These are phyloP conservation scores for Oryzias woworae DNA, from an alignment of 2,113 vertebrate genomes.

Conservation along the genomic window DNA sequence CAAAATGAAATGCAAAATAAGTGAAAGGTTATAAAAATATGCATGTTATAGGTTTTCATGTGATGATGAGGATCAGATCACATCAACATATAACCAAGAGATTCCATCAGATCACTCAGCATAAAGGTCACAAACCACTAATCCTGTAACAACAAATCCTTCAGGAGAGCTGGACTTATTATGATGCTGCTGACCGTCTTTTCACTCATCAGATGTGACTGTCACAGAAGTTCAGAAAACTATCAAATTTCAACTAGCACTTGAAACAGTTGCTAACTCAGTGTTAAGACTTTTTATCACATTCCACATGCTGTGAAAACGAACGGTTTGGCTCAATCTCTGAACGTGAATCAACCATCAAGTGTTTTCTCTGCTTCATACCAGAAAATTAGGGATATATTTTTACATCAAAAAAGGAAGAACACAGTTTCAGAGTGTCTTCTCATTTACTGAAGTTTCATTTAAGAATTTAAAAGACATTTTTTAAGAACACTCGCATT, in stretches of 20 bases:
- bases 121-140: slow-evolving; percentile 74
- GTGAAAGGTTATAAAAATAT: too few relatives aligned
- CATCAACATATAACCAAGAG: too few relatives aligned
- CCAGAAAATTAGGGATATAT: too few relatives aligned
- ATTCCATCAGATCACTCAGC: slow-evolving; percentile 42
- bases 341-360: not conserved
- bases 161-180: slow-evolving; percentile 24
- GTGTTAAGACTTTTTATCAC: slow-evolving; percentile 8
- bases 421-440: not conserved
- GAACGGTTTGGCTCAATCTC: not conserved
- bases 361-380: too few relatives aligned
- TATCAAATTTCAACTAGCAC: slow-evolving; percentile 25
- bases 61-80: too few relatives aligned
- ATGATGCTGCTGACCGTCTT: slow-evolving; percentile 3
- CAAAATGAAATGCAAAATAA: too few relatives aligned
- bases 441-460: not conserved
- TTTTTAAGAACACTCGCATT: too few relatives aligned
- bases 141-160: slow-evolving; percentile 70
- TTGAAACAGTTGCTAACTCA: not conserved
- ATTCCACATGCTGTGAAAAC: slow-evolving; percentile 17
- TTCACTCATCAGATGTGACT: not conserved
- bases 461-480: too few relatives aligned
- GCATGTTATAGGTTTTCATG: too few relatives aligned
- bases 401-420: not conserved
- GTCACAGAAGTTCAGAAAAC: slow-evolving; percentile 9